Percentiles rank a stretch among this genome's conserved stretches.
Conservation (phyloP, 2,113 vertebrate genomes). For the Sylvia atricapilla region DNA sequence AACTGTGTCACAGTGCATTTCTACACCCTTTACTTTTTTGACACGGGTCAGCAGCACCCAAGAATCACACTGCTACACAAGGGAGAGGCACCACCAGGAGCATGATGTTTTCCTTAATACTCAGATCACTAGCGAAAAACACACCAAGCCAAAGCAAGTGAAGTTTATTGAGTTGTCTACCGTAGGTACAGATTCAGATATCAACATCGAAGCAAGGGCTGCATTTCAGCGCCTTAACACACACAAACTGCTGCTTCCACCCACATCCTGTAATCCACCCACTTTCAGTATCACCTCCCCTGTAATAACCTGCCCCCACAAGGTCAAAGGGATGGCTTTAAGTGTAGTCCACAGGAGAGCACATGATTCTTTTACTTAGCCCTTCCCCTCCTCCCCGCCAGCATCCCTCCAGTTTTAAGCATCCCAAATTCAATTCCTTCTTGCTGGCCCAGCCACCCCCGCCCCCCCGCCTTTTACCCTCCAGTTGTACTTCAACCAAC, state of each 20-base stretch:
- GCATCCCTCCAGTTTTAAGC: rapidly evolving
- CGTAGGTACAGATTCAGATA: background rate
- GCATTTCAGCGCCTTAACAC: background rate
- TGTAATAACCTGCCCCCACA: rapidly evolving
- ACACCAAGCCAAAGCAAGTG: background rate
- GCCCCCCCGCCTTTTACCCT: rapidly evolving
- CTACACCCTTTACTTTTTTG: rapidly evolving
- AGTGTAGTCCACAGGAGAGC: background rate
- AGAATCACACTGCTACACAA: background rate
- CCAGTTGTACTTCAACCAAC: rapidly evolving
- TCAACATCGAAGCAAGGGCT: rapidly evolving
- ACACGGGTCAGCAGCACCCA: rapidly evolving
- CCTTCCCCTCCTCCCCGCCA: rapidly evolving
- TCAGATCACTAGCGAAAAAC: background rate
- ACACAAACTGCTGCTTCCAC: background rate
- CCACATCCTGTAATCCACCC: rapidly evolving
- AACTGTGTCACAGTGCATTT: rapidly evolving
- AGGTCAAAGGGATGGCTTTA: rapidly evolving
- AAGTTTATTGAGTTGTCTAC: background rate
- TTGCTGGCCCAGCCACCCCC: background rate
- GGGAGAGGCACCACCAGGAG: background rate
- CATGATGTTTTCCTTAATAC: rapidly evolving
- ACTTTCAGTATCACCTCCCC: rapidly evolving
- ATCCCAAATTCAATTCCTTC: background rate
- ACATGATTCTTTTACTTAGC: rapidly evolving